Evolutionary conservation across 2,113 vertebrate genomes (phyloP).

Genomic region (Equus quagga): DNA sequence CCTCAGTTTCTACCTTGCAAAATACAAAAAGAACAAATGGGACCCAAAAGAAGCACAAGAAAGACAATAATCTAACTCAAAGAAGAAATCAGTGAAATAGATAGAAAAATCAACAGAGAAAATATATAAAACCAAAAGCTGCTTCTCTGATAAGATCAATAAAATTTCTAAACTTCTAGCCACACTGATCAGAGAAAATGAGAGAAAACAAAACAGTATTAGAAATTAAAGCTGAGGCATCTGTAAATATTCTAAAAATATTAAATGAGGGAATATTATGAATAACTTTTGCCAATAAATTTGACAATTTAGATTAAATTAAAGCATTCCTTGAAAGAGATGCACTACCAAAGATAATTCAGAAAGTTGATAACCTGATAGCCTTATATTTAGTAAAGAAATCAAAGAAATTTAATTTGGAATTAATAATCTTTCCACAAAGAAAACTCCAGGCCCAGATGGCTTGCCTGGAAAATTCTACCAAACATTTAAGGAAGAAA

Average conservation of each 20-base stretch:
- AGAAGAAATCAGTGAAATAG: constrained; percentile 29
- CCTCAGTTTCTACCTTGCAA: neutral
- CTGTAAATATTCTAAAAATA: neutral
- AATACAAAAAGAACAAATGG: neutral
- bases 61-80: constrained; percentile 4
- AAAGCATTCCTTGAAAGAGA: neutral
- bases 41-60: neutral
- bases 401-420: neutral
- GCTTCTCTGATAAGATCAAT: neutral
- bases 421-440: neutral
- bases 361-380: neutral
- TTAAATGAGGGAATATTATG: neutral
- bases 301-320: neutral
- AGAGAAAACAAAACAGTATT: neutral
- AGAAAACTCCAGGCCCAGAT: neutral
- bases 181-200: neutral
- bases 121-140: neutral
- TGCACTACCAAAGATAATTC: neutral
- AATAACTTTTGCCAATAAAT: neutral
- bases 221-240: neutral
- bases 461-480: neutral
- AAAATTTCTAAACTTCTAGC: neutral
- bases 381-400: neutral
- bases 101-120: neutral
- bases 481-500: neutral